Evolutionary conservation across 2,797 vertebrate genomes (phyloP).

Genomic region (Onychomys torridus): DNA sequence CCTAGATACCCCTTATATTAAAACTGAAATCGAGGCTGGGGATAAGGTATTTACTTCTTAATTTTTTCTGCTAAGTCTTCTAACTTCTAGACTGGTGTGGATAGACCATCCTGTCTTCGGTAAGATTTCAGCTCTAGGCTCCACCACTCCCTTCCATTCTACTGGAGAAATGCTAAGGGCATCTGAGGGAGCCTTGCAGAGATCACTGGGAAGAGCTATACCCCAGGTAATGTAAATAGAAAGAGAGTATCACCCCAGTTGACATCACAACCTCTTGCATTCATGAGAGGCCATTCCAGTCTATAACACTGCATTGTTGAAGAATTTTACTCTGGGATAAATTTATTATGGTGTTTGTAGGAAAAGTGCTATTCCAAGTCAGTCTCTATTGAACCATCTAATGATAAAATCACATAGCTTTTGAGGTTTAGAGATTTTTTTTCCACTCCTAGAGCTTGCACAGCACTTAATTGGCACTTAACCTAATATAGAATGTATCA

Average conservation of each 20-base stretch:
- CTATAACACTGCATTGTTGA: slow-evolving; percentile 1
- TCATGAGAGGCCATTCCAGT: background rate
- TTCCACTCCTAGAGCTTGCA: slow-evolving; percentile 55
- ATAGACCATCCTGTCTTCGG: background rate
- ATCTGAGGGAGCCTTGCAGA: background rate
- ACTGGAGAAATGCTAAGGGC: background rate
- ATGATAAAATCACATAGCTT: slow-evolving; percentile 69
- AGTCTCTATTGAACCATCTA: slow-evolving; percentile 32
- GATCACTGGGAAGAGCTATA: background rate
- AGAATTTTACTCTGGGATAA: slow-evolving; percentile 20
- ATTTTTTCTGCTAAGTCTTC: background rate
- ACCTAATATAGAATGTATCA: slow-evolving; percentile 77
- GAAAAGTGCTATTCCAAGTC: slow-evolving; percentile 14
- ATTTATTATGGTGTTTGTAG: background rate
- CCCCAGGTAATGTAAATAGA: background rate
- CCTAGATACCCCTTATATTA: background rate
- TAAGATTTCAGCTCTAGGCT: background rate
- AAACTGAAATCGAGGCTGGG: background rate
- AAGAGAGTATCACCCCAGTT: background rate
- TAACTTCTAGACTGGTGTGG: background rate
- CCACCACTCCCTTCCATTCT: background rate
- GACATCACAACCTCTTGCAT: background rate
- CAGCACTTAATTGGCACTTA: slow-evolving; percentile 81
- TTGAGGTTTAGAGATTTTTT: slow-evolving; percentile 64
- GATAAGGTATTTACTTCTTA: background rate